Conservation (phyloP, 2,888 invertebrate genomes). For the Hofmannophila pseudospretella region DNA sequence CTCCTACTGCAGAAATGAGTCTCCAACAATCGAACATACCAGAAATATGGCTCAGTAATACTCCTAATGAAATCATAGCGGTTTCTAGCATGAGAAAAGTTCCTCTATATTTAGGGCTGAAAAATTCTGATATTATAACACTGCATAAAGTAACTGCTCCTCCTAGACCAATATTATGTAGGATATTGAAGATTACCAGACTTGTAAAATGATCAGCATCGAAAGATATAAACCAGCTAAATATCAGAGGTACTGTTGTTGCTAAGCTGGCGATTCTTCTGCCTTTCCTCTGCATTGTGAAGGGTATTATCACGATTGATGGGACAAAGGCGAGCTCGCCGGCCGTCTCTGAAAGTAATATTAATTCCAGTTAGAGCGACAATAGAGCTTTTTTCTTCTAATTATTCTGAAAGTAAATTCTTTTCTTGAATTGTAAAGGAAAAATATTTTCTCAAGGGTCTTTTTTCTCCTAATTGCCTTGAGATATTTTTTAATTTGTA, state of each 20-base stretch:
- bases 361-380: conserved; percentile 19
- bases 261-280: conserved; percentile 18
- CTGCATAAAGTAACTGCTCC: conserved; percentile 24
- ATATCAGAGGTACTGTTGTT: conserved; percentile 19
- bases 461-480: neutral
- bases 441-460: neutral
- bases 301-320: conserved; percentile 24
- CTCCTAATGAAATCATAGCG: conserved; percentile 23
- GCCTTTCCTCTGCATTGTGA: conserved; percentile 23
- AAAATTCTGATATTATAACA: conserved; percentile 22
- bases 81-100: conserved; percentile 22
- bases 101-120: conserved; percentile 19
- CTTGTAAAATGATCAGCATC: conserved; percentile 10
- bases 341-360: conserved; percentile 22
- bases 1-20: conserved; percentile 17
- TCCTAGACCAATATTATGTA: conserved; percentile 21
- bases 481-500: neutral
- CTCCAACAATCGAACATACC: conserved; percentile 16
- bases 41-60: conserved; percentile 20
- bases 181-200: conserved; percentile 16
- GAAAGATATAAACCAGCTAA: conserved; percentile 22
- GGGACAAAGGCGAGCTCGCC: conserved; percentile 24
- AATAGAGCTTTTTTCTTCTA: conserved; percentile 6
- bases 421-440: neutral
- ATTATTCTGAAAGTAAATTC: conserved; percentile 3